Evolutionary conservation across 2,797 vertebrate species (phyloP).

Genomic region (Rhinatrema bivittatum): DNA sequence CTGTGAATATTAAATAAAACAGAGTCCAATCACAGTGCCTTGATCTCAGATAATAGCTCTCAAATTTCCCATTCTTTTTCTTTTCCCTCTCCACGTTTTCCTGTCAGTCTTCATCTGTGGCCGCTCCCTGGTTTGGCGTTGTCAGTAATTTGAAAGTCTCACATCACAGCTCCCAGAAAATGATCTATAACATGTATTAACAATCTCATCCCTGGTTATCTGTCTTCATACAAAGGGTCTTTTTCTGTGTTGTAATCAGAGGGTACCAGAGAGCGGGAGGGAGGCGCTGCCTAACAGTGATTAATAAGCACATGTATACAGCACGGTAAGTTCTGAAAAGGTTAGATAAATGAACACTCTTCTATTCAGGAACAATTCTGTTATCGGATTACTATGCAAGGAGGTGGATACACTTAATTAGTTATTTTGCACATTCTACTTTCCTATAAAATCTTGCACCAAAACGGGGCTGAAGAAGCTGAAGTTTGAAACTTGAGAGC

Average conservation of each 20-base stretch:
- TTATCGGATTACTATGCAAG: too few relatives aligned
- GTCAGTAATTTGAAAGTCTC: conserved; percentile 25
- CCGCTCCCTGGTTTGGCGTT: conserved; percentile 5
- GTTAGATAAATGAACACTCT: conserved; percentile 8
- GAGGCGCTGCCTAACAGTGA: conserved; percentile 10
- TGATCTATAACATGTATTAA: conserved; percentile 22
- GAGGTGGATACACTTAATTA: too few relatives aligned
- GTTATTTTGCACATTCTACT: too few relatives aligned
- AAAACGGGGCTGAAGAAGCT: too few relatives aligned
- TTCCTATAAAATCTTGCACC: too few relatives aligned
- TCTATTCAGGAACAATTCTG: not conserved
- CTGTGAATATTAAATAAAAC: conserved; percentile 6
- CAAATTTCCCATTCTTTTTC: conserved; percentile 22
- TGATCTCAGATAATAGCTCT: conserved; percentile 18
- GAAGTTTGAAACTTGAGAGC: too few relatives aligned
- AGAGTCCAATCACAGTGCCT: conserved; percentile 13
- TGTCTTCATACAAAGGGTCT: conserved; percentile 21
- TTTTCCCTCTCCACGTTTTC: conserved; percentile 12
- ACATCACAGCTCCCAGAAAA: conserved; percentile 15
- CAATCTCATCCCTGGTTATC: conserved; percentile 22
- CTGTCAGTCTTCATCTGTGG: conserved; percentile 15
- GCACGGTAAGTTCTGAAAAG: not conserved
- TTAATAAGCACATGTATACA: conserved; percentile 8
- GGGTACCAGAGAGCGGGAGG: not conserved
- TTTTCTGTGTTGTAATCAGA: conserved; percentile 11